These are phyloP conservation scores for Ceuthmochares aereus DNA, from an alignment of 2,113 vertebrate genomes.

Conservation along the genomic window DNA sequence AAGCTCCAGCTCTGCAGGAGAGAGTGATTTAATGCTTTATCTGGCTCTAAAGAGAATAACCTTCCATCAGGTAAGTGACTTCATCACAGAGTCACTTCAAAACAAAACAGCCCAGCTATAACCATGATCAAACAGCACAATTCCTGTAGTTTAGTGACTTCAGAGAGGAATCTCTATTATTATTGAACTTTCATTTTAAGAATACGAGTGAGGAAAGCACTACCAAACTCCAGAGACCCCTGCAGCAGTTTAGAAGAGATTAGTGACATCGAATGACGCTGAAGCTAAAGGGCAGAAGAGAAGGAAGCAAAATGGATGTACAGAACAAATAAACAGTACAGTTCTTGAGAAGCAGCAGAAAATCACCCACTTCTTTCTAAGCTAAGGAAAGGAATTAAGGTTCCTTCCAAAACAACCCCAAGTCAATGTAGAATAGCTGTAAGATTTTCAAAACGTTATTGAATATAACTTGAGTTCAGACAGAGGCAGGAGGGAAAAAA, in stretches of 20 bases:
- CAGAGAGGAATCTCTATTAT: neutral
- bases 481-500: neutral
- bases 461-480: neutral
- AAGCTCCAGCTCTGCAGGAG: neutral
- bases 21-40: neutral
- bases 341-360: neutral
- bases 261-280: neutral
- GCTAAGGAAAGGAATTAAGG: neutral
- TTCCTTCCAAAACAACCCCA: neutral
- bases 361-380: neutral
- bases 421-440: neutral
- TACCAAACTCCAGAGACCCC: neutral
- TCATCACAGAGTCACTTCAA: neutral
- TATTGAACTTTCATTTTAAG: neutral
- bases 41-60: neutral
- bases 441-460: neutral
- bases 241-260: neutral
- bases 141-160: neutral
- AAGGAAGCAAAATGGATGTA: neutral
- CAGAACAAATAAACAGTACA: neutral
- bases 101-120: neutral
- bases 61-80: neutral
- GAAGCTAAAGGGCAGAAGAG: neutral
- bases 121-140: neutral
- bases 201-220: accelerated